These are phyloP conservation scores for Phallusia fumigata DNA, from an alignment of 23 tunicate species.

Conservation along the genomic window DNA sequence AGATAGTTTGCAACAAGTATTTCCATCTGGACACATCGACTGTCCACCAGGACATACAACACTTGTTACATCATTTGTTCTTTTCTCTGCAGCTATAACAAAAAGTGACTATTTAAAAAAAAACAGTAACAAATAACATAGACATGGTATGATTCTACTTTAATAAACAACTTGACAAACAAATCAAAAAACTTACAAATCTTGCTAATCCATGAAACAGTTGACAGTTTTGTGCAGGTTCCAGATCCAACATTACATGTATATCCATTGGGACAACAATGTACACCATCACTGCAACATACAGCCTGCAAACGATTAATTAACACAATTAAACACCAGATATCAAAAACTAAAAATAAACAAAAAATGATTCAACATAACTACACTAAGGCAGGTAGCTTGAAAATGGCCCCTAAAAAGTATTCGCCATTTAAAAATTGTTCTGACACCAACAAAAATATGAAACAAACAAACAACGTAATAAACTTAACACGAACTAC, in stretches of 20 bases:
- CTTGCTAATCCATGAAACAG: background rate
- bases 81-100: no score
- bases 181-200: background rate
- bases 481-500: no score
- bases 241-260: constrained; percentile 4
- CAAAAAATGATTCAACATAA: no score
- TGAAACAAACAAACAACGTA: no score
- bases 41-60: background rate
- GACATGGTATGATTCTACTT: background rate
- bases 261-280: constrained; percentile 14
- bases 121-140: no score
- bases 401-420: no score
- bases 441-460: no score
- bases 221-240: background rate
- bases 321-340: no score
- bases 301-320: constrained; percentile 20
- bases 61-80: background rate
- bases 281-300: constrained; percentile 21
- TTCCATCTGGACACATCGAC: constrained; percentile 7
- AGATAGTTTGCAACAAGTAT: background rate
- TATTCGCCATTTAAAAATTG: no score
- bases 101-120: no score
- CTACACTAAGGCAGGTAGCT: no score
- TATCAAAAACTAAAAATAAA: no score
- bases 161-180: background rate